Conservation (phyloP, 2,797 vertebrate species). For the Geotria australis region DNA sequence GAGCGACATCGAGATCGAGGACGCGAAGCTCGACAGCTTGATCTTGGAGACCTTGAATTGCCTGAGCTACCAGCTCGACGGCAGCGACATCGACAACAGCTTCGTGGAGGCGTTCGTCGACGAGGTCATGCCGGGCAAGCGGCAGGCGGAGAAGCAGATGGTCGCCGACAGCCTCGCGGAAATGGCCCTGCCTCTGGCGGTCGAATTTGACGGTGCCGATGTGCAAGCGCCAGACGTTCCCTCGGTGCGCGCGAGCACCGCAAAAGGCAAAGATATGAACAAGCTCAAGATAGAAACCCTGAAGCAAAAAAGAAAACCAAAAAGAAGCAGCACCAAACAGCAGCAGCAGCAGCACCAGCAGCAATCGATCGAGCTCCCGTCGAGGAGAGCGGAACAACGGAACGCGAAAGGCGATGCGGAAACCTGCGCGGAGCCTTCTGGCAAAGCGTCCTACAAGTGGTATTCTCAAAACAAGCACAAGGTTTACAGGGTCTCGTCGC, state of each 20-base stretch:
- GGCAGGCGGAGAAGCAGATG: not conserved
- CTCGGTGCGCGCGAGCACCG: not conserved
- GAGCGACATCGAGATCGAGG: slow-evolving; percentile 53
- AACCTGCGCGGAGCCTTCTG: too few species aligned
- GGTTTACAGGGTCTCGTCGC: not conserved
- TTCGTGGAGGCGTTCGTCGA: slow-evolving; percentile 88
- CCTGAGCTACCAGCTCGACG: slow-evolving; percentile 66
- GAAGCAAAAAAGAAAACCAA: too few species aligned
- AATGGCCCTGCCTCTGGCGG: not conserved
- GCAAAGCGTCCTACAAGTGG: too few species aligned
- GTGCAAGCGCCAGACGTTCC: not conserved
- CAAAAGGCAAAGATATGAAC: not conserved
- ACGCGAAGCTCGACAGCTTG: slow-evolving; percentile 78
- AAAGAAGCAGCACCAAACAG: not conserved
- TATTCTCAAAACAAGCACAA: not conserved
- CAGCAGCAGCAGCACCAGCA: not conserved
- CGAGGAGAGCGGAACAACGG: too few species aligned
- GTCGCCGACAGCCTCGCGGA: not conserved
- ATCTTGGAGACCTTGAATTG: slow-evolving; percentile 86
- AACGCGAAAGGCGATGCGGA: not conserved
- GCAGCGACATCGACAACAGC: slow-evolving; percentile 82
- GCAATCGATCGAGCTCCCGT: too few species aligned
- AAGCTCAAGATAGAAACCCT: not conserved
- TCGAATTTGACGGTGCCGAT: too few species aligned
- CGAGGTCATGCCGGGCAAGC: slow-evolving; percentile 27